Base-by-base conservation (phyloP, 2,113 vertebrate species). In the Saguinus midas region DNA sequence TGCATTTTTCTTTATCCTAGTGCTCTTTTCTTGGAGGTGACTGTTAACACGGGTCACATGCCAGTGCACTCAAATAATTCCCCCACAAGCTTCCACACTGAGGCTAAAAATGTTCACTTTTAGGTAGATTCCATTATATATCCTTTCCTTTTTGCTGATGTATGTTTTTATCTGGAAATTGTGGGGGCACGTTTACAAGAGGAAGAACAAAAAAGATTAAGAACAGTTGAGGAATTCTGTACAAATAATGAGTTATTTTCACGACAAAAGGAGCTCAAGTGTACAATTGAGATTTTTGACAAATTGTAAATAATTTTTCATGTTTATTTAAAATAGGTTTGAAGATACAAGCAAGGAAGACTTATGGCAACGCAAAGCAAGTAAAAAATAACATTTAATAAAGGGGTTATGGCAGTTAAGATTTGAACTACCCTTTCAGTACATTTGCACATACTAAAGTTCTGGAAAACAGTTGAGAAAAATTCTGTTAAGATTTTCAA, bases 221-320 rank as follows among this genome's bases (percentile, higher is more conserved):
- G 96, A 98, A 97, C 58, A 96, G 73, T 94, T 96, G 64, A 86
- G 95, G 79, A 94, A 86, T 96, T 98, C 20, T 10, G 57, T 90
- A 40, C 29, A 97, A 98, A 96, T 90, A 97, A 97, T 97, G 98
- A 94, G 90, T 98, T 97, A 98, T 98, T 98, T 98, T 97, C 88
- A 97, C 97, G 87, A 82, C 79, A 97, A 98, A 98, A 98, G 95
- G 93, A 97, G 95, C 61, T 98, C 95, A 73, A 96, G 87, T 48
- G 79, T 87, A 93, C 87, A 45, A 96, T 87, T 90, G 89, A 98
- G 90, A 94, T 97, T 79, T 94, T 92, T 95, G 97, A 89, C 96
- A 98, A 97, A 96, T 85, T 97, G 91, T 98, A 96, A 0, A 12
- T 98, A 96, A 0, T 9, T 98, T 96, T 98, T 97, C 95, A 95